Evolutionary conservation across 2,888 invertebrate genomes (phyloP), one percentile per base, ranked within the genome.

Genomic region (Apotomis capreana): DNA sequence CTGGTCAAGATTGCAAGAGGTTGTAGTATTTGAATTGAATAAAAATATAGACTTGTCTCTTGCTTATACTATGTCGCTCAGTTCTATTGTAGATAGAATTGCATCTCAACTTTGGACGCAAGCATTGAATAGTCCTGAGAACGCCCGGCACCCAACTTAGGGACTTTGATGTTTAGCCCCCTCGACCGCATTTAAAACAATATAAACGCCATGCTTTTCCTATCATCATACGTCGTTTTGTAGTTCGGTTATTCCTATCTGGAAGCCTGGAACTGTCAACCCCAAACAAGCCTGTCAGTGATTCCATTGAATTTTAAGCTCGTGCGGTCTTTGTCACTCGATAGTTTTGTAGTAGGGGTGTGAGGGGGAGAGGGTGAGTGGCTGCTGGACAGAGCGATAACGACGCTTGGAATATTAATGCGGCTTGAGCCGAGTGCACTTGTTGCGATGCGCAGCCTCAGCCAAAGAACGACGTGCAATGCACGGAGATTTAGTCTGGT

Each of bases 361-460:
- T 61, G 49, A 49, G 6, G n/a, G 44, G 49, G 36, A 61, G 15
- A 49, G 49, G 49, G 10, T 26, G 46, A 61, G 26, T 15, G 15
- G 13, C 6, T 49, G 5, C 49, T 49, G 61, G 46, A 9, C 12
- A 12, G 12, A 46, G 26, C 26, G 69, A 69, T 63, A 69, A 63
- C 51, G 15, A n/a, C 13, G 55, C 46, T 46, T 49, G 3, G 62
- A 69, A 69, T 69, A 69, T 69, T 69, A 69, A 69, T 69, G 57
- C 57, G 36, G 62, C 10, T 40, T 8, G 13, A 46, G 55, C 13
- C 6, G 15, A 68, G 68, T 60, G 60, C 52, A 68, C 60, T 68
- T 68, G 65, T 65, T 65, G 60, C 60, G 26, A 68, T 26, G 40
- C 36, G 68, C 68, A 68, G 13, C 44, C 40, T 68, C 44, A 60